Percentiles rank a stretch among this genome's conserved stretches.
These are phyloP conservation scores for Tringa solitaria DNA, from an alignment of 2,113 vertebrate species.

Conservation along the genomic window DNA sequence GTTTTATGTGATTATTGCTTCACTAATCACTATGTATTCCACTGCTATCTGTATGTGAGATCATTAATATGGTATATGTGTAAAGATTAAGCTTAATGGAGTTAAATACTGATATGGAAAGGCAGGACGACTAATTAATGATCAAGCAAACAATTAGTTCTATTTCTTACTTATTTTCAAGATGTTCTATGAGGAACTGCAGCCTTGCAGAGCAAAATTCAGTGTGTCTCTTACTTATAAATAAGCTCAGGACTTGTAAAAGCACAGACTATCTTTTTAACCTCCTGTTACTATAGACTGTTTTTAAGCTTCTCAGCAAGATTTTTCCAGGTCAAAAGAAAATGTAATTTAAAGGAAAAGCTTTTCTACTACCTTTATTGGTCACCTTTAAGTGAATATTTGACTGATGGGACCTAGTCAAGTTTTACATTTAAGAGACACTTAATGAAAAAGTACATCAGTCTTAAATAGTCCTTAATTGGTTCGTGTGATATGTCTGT, in stretches of 20 bases:
- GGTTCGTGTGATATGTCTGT: neutral
- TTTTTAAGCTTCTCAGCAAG: slow-evolving; percentile 1
- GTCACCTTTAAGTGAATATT: slow-evolving; percentile 38
- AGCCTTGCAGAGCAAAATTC: slow-evolving; percentile 20
- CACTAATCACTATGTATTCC: slow-evolving; percentile 12
- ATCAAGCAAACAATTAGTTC: slow-evolving; percentile 21
- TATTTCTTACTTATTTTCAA: slow-evolving; percentile 39
- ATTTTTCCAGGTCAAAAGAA: neutral
- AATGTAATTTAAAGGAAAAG: neutral
- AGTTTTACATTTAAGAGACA: slow-evolving; percentile 15
- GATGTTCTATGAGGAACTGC: slow-evolving; percentile 5
- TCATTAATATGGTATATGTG: neutral
- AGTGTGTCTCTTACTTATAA: neutral
- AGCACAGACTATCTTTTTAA: slow-evolving; percentile 12
- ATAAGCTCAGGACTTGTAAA: neutral
- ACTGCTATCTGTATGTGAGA: neutral
- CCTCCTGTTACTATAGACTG: neutral
- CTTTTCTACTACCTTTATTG: neutral
- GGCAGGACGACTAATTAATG: slow-evolving; percentile 7
- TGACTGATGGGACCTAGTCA: slow-evolving; percentile 16
- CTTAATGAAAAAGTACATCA: slow-evolving; percentile 29
- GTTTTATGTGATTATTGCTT: slow-evolving; percentile 8
- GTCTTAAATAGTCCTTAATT: slow-evolving; percentile 42
- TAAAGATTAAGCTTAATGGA: slow-evolving; percentile 50
- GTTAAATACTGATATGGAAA: slow-evolving; percentile 39